Base-by-base conservation (phyloP, 2,113 vertebrate genomes). In the Anser brachyrhynchus region DNA sequence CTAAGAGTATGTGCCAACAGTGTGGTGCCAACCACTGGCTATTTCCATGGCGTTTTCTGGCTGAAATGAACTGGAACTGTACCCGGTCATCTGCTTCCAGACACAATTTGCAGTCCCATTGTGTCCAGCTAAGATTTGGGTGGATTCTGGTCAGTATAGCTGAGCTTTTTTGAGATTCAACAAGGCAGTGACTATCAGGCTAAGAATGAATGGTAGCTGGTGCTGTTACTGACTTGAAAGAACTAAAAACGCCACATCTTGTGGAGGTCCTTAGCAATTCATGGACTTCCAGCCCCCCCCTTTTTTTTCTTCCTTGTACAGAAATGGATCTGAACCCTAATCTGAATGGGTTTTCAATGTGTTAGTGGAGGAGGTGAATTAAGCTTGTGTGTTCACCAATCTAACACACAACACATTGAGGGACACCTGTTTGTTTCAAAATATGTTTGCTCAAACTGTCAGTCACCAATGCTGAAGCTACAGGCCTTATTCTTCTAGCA, bases 1-100 rank as follows among this genome's bases (percentile, higher is more conserved):
- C 16, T 46, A 49, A 79, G 44, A 35, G 65, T 83, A 44, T 23
- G 18, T 92, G 35, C 44, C 18, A 13, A 28, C 3, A 8, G 37
- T 31, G 13, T 31, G 44, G 33, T 49, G 22, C 43, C 17, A 22
- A n/a, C 71, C 21, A 4, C 6, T n/a, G 8, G 23, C 15, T 54
- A 17, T 52, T 91, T 37, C 59, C 11, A 7, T 0, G 0, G 13
- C 0, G 0, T 86, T 76, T 76, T 70, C 72, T 81, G 33, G 31
- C 51, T 29, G 44, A 70, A 73, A 41, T 0, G 1, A 70, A 54
- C 13, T 28, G 26, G 43, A 72, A 4, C 5, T 54, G 35, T 72
- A 54, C 20, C 2, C 12, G 13, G 8, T 25, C 20, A 9, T 54
- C 64, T 80, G 16, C 28, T 85, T 46, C 31, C n/a, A 22, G 52